phyloP scores from a whole-genome alignment of 1,140 invertebrate genomes.

The Lepidurus apus region DNA sequence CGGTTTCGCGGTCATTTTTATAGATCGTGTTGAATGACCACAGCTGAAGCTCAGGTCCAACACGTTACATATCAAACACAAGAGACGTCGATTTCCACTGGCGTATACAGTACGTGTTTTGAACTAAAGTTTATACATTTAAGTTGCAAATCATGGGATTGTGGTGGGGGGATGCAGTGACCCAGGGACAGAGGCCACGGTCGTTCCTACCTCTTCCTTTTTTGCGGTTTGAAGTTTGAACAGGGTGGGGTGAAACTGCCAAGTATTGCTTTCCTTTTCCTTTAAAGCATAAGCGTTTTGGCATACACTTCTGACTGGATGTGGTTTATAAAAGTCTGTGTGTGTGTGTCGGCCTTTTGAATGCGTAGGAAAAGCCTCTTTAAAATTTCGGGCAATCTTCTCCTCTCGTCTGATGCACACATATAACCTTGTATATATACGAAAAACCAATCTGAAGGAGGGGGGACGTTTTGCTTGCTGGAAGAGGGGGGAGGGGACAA shows the following conservation, averaged over 20 bases:
- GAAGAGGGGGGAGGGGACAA: neutral
- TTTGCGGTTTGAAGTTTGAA: neutral
- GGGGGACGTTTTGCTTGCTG: neutral
- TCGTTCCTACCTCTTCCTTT: no score
- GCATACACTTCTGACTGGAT: neutral
- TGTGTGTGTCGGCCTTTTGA: neutral
- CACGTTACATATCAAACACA: neutral
- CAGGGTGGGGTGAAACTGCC: neutral
- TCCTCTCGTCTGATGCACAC: neutral
- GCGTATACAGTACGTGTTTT: no score
- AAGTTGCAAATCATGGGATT: no score
- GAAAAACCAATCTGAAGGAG: neutral
- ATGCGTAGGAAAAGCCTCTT: neutral
- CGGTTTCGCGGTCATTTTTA: no score
- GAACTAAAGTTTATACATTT: no score
- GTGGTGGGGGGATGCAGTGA: neutral
- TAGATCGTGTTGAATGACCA: no score
- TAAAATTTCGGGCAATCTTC: neutral
- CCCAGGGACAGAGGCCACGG: no score
- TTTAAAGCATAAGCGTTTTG: neutral
- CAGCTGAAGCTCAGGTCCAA: neutral
- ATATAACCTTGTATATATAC: slow-evolving; percentile 8
- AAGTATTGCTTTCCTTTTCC: slow-evolving; percentile 10
- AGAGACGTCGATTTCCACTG: no score
- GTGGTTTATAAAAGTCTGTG: neutral